Evolutionary conservation across 2,113 vertebrate genomes (phyloP), one percentile per base, ranked within the genome.

Genomic region (Tachysurus fulvidraco): DNA sequence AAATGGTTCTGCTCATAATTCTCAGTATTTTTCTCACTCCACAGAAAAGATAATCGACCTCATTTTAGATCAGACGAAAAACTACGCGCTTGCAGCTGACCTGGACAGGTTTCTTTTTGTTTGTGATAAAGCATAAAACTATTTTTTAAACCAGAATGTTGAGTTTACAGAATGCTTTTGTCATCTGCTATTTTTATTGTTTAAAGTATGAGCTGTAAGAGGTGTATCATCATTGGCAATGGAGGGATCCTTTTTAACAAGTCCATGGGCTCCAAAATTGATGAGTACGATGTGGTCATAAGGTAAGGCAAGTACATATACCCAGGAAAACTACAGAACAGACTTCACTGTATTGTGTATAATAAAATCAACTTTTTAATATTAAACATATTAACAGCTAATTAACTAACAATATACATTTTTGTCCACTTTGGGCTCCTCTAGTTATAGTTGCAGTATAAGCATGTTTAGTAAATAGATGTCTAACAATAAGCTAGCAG

Each of bases 161-260:
- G 2, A 52, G n/a, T 52, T 52, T 12, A 77, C 12, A n/a, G 11
- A 12, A 25, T 76, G 46, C 1, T 25, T 77, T 77, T 77, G 25
- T 25, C 28, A 5, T 59, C 54, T 36, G 78, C 30, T 81, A 5
- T 81, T 8, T 59, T 2, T 86, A 9, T 81, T 19, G 21, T 79
- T 79, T 84, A 4, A 82, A 99, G 98, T 90, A 94, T 98, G 89
- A 95, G 88, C 94, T 99, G 98, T 94, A 97, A 96, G 89, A 96
- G 95, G 87, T 99, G 98, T 92, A 94, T 99, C 90, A 97, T 99
- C 17, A 95, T 99, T 81, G 98, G 98, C 78, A 99, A 99, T 0
- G 98, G 98, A 83, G 98, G 98, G 57, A 97, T 99, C 90, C 95
- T 99, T 83, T 97, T 94, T 92, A 99, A 99, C 93, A 99, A 99